Conservation (phyloP, 2,888 invertebrate genomes). For the Lordiphosa fenestrarum region DNA sequence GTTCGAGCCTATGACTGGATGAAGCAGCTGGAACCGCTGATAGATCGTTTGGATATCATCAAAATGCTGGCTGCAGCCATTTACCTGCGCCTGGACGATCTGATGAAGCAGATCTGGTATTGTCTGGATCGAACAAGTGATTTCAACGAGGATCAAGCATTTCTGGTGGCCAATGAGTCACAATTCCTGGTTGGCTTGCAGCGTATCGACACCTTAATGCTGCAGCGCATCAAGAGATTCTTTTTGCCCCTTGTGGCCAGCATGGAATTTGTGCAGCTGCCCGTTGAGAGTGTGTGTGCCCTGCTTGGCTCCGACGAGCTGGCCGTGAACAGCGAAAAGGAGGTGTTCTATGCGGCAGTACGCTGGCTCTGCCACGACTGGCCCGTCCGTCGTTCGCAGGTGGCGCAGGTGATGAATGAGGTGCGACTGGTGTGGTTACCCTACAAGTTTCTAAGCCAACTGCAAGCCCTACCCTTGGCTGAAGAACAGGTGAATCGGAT, state of each 20-base stretch:
- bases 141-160: slow-evolving; percentile 35
- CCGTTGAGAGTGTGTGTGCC: slow-evolving; percentile 1
- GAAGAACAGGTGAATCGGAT: slow-evolving; percentile 17
- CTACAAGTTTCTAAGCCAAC: slow-evolving; percentile 1
- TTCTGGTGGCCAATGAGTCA: slow-evolving; percentile 17
- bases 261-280: slow-evolving; percentile 31
- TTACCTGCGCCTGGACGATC: slow-evolving; percentile 13
- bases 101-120: slow-evolving; percentile 32
- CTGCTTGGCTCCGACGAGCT: slow-evolving; percentile 31
- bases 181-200: background rate
- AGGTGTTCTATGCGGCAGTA: slow-evolving; percentile 42
- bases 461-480: background rate
- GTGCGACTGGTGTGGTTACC: slow-evolving; percentile 27
- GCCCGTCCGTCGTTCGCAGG: slow-evolving; percentile 13
- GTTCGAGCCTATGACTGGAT: slow-evolving; percentile 26
- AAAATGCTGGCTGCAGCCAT: slow-evolving; percentile 22
- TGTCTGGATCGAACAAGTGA: slow-evolving; percentile 14
- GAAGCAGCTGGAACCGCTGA: background rate
- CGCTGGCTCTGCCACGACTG: slow-evolving; percentile 47
- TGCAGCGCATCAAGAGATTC: slow-evolving; percentile 29
- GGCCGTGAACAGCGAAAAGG: slow-evolving; percentile 39
- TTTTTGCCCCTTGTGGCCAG: slow-evolving; percentile 42
- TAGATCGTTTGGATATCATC: slow-evolving; percentile 19
- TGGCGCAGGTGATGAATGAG: slow-evolving; percentile 11
- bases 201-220: slow-evolving; percentile 23